These are phyloP conservation scores for Alentia gelatinosa DNA, from an alignment of 2,888 invertebrate genomes.

Conservation along the genomic window DNA sequence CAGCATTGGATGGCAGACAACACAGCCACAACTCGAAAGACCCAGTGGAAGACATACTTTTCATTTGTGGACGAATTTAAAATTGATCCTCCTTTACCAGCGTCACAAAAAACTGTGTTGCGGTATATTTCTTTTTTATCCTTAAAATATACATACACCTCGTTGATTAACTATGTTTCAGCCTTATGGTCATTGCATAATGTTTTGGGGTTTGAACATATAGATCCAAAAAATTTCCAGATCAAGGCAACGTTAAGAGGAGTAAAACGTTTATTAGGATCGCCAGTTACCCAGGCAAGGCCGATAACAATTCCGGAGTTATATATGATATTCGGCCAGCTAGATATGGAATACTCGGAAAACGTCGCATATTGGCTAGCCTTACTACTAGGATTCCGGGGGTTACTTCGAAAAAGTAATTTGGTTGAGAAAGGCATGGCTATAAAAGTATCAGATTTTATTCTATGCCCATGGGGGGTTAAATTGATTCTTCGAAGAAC, in stretches of 20 bases:
- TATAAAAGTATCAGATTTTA: background rate
- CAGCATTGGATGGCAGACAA: background rate
- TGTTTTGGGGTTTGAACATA: background rate
- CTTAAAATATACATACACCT: background rate
- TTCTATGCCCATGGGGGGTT: background rate
- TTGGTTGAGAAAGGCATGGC: background rate
- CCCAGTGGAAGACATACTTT: background rate
- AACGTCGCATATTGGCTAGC: background rate
- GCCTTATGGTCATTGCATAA: background rate
- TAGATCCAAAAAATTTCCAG: background rate
- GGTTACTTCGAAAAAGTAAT: background rate
- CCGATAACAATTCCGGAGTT: background rate
- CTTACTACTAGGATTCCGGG: background rate
- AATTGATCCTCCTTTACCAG: background rate
- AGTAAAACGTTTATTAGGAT: background rate
- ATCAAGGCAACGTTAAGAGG: background rate
- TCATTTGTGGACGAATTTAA: background rate
- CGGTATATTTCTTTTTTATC: background rate
- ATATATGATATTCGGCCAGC: background rate
- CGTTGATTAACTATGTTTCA: background rate
- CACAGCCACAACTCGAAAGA: background rate
- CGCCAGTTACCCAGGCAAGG: background rate
- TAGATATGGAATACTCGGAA: background rate
- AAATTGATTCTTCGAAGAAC: background rate
- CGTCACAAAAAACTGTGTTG: background rate